Evolutionary conservation across 2,113 vertebrate species (phyloP).

Genomic region (Megalops atlanticus): DNA sequence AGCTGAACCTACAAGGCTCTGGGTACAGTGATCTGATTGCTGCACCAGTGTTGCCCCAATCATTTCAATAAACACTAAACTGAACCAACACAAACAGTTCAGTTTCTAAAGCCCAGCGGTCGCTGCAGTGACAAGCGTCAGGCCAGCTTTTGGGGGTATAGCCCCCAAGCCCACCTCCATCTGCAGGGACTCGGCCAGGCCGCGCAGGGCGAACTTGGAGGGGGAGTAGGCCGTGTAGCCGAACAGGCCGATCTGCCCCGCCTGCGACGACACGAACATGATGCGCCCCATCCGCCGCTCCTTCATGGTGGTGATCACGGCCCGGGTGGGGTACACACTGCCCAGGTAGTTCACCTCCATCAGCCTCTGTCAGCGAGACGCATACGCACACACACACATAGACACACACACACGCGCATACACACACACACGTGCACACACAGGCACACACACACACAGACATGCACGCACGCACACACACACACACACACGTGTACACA

Average conservation of each 20-base stretch:
- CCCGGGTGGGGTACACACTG: conserved; percentile 90
- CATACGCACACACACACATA: conserved; percentile 17
- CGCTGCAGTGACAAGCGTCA: background rate
- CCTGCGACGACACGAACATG: conserved; percentile 94
- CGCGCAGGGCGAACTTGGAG: conserved; percentile 92
- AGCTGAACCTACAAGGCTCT: background rate
- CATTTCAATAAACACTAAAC: background rate
- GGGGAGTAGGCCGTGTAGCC: conserved; percentile 94
- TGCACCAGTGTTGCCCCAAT: too few species aligned
- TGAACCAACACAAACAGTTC: background rate
- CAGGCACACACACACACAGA: background rate
- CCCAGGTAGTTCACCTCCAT: conserved; percentile 98
- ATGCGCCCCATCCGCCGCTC: conserved; percentile 91
- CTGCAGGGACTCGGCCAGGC: conserved; percentile 91
- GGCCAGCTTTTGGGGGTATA: background rate
- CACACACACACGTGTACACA: background rate
- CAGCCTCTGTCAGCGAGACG: conserved; percentile 72
- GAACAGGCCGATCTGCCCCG: conserved; percentile 88
- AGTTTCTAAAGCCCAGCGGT: background rate
- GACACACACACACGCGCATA: background rate
- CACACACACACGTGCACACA: conserved; percentile 20
- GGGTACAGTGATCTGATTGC: background rate
- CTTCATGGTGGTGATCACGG: conserved; percentile 94
- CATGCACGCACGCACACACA: background rate
- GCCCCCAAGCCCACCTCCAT: conserved; percentile 84